phyloP scores from a whole-genome alignment of 2,888 invertebrate species.

The Oscheius sp. region DNA sequence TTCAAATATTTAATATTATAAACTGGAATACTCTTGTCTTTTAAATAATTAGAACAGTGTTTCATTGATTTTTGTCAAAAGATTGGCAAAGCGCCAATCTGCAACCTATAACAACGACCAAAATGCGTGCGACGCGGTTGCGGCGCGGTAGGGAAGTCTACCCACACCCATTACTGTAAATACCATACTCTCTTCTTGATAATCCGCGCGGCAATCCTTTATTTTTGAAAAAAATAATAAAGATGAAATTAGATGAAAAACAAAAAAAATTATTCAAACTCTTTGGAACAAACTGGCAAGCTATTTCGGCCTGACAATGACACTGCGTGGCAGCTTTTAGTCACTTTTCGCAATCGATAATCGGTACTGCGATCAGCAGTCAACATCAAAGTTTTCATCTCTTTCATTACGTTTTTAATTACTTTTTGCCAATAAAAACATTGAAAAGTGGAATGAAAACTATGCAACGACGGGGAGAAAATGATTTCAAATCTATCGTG shows the following conservation, averaged over 20 bases:
- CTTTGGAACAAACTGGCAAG: no score
- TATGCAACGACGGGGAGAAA: no score
- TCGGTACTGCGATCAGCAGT: not conserved
- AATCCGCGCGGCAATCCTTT: slow-evolving; percentile 33
- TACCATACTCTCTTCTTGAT: slow-evolving; percentile 28
- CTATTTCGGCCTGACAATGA: no score
- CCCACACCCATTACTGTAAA: slow-evolving; percentile 30
- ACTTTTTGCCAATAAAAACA: not conserved
- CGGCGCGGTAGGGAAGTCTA: not conserved
- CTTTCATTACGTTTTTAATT: not conserved
- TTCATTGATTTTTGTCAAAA: not conserved
- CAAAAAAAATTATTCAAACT: no score
- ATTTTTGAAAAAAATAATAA: slow-evolving; percentile 2
- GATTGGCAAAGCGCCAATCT: not conserved
- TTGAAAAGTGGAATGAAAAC: not conserved
- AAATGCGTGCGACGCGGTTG: slow-evolving; percentile 15
- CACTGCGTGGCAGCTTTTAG: not conserved
- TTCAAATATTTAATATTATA: no score
- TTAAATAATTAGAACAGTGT: no score
- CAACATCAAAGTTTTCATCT: not conserved
- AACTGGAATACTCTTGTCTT: no score
- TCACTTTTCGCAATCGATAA: not conserved
- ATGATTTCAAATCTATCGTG: no score
- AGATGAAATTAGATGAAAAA: not conserved
- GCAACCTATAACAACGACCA: not conserved